Evolutionary conservation across 2,888 invertebrate species (phyloP), one percentile per base, ranked within the genome.

Genomic region (Rotaria socialis): DNA sequence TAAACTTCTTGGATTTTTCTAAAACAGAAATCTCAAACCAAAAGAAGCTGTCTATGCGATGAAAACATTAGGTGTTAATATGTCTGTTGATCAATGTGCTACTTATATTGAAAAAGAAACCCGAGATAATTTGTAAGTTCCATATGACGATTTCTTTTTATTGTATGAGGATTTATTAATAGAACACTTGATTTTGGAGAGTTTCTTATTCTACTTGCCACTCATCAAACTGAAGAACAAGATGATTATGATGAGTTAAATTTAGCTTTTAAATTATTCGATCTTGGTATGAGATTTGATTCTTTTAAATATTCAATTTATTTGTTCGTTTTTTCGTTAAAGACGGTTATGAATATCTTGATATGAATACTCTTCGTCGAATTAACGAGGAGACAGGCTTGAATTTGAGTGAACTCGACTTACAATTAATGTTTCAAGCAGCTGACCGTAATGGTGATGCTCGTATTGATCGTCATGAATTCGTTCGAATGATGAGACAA

Each of bases 201-300:
- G 19, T 80, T 80, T 80, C 47, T 80, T 47, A 8, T 41, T 24
- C n/a, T 80, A 80, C 80, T 80, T 43, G 80, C 80, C 5, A 43
- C 10, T 80, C n/a, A 47, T 47, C 80, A 80, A 80, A 35, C 22
- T 80, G 80, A 35, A 47, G 80, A 80, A 47, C 43, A 43, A 47
- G 80, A 80, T n/a, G 47, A 80, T 80, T 80, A 47, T 80, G 80
- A 43, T n/a, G 80, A 80, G n/a, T 14, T 80, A n/a, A 47, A 80
- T 80, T 47, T 47, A 47, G 80, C 80, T n/a, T 80, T 80, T 80
- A 47, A 80, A 47, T 47, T 80, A 80, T 80, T 80, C 47, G 80
- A 80, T 80, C 8, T 14, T 47, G 80, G 80, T 80, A 47, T 24
- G n/a, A 47, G 22, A 11, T 47, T 19, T 47, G 4, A 43, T 10